A percentile compares a stretch with the other conserved stretches of the same genome.
phyloP scores from a whole-genome alignment of 2,888 invertebrate species.

The Endotricha flammealis region DNA sequence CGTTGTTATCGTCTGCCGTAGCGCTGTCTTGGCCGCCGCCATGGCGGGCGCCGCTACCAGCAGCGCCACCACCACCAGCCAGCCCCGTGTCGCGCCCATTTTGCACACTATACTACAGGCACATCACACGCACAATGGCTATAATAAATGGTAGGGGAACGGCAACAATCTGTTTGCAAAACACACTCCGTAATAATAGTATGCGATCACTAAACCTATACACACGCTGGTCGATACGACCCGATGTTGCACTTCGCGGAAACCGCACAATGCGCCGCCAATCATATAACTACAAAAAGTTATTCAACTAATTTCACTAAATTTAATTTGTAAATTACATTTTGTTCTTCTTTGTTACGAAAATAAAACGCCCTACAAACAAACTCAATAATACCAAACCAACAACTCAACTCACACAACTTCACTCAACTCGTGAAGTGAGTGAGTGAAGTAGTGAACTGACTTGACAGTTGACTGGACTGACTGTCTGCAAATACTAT shows the following conservation, averaged over 20 bases:
- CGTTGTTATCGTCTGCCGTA: too few species aligned
- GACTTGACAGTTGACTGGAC: too few species aligned
- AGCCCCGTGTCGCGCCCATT: constrained; percentile 28
- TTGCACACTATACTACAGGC: constrained; percentile 24
- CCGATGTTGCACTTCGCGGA: constrained; percentile 8
- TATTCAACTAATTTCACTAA: constrained; percentile 18
- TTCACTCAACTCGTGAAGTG: too few species aligned
- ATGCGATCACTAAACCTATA: constrained; percentile 57
- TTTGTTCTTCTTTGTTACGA: constrained; percentile 34
- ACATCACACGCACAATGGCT: constrained; percentile 26
- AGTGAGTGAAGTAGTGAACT: too few species aligned
- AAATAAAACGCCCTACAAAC: constrained; percentile 25
- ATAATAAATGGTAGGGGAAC: constrained; percentile 37
- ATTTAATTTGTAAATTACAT: constrained; percentile 40
- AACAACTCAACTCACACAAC: too few species aligned
- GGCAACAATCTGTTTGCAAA: constrained; percentile 65
- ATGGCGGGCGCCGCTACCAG: constrained; percentile 26
- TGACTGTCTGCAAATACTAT: too few species aligned
- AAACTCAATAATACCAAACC: too few species aligned
- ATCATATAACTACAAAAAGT: constrained; percentile 8
- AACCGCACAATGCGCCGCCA: constrained; percentile 14
- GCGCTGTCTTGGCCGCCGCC: constrained; percentile 24
- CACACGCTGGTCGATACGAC: constrained; percentile 46
- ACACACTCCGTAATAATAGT: constrained; percentile 61
- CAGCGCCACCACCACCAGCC: constrained; percentile 26